Conservation (phyloP, 2,797 vertebrate species). For the Sebastes trivittatus region DNA sequence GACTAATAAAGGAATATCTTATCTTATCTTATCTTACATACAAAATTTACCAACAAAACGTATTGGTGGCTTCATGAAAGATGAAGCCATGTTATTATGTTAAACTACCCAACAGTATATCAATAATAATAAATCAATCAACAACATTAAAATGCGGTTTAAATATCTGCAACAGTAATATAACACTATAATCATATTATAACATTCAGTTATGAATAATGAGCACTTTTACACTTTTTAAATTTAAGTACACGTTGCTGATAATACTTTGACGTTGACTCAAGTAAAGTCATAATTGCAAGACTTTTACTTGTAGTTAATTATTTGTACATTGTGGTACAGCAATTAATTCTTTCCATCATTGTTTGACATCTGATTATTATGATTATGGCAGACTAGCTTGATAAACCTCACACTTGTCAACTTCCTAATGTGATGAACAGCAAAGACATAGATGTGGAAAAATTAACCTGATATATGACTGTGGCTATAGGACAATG, state of each 20-base stretch:
- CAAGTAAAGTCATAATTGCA: neutral
- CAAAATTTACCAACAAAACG: neutral
- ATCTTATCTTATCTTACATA: neutral
- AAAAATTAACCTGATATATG: neutral
- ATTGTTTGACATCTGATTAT: slow-evolving; percentile 13
- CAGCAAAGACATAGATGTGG: neutral
- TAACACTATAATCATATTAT: neutral
- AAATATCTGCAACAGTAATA: neutral
- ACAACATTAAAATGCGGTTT: neutral
- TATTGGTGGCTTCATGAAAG: neutral
- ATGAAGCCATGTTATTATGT: neutral
- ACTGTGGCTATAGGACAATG: neutral
- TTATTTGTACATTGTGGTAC: neutral
- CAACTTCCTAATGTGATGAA: neutral
- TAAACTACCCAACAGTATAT: neutral
- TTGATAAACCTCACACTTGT: slow-evolving; percentile 1
- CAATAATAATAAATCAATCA: neutral
- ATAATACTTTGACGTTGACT: neutral
- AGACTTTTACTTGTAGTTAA: neutral
- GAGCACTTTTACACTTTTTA: neutral
- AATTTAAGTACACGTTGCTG: neutral
- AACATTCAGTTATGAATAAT: neutral
- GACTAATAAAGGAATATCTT: too few relatives aligned
- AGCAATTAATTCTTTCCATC: neutral
- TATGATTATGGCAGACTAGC: neutral